Evolutionary conservation across 2,797 vertebrate species (phyloP), one percentile per base, ranked within the genome.

Genomic region (Capromys pilorides): DNA sequence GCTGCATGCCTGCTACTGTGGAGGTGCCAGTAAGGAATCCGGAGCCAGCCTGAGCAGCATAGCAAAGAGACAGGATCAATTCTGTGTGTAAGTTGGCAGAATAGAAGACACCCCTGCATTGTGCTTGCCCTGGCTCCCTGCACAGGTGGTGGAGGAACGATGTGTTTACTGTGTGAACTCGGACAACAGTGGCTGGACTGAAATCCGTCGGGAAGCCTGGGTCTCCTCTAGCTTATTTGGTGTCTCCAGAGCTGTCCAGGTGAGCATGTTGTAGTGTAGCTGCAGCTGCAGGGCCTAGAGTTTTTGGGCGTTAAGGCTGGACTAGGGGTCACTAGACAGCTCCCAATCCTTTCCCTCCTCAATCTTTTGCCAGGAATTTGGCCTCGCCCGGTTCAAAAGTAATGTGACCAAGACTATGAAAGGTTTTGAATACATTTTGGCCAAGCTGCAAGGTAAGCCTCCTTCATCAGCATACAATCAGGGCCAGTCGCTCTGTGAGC

Each of bases 391-490:
- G 96, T 99, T 99, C 98, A 99, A 99, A 98, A 99, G 98, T 97
- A 99, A 99, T 4, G 98, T 99, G 97, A 99, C 99, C 96, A 99
- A 99, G 98, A 99, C 99, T 36, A 99, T 99, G 98, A 99, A 99
- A 95, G 99, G 99, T 84, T 99, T 99, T 97, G 99, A 99, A 95
- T 99, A 99, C 0, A 98, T 99, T 95, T 97, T 99, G 97, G 99
- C 99, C 91, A 99, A 98, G 98, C 99, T 99, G 98, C 99, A 99
- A 98, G 99, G 99, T 99, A 98, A 97, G 90, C 33, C 12, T 59
- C 7, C 75, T 92, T 88, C 62, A 2, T 3, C 18, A 49, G 49
- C 73, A 12, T 33, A 64, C 45, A 54, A 26, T 33, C n/a, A 90
- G n/a, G 49, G 9, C 51, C 39, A 78, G 39, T 73, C 19, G 57